Percentiles rank a stretch among this genome's conserved stretches.
Evolutionary conservation across 2,888 invertebrate genomes (phyloP).

Genomic region (Heteromyza rotundicornis): DNA sequence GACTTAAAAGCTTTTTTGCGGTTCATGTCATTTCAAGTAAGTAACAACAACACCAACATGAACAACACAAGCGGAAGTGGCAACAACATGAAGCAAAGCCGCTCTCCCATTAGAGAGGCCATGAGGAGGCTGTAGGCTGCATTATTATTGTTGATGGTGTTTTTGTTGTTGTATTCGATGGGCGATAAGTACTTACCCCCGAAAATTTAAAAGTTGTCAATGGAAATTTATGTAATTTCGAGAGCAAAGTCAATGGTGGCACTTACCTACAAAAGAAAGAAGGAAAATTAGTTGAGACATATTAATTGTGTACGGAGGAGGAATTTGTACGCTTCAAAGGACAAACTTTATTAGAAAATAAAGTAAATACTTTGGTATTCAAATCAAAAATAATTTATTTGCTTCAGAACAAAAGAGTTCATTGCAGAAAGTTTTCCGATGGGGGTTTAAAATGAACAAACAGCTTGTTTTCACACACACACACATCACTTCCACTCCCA

Average conservation of each 20-base stretch:
- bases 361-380: too few relatives aligned
- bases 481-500: not conserved
- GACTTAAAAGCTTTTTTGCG: constrained; percentile 57
- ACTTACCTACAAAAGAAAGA: constrained; percentile 14
- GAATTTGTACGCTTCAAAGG: too few relatives aligned
- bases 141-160: not conserved
- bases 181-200: not conserved
- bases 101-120: too few relatives aligned
- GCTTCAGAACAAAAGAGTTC: too few relatives aligned
- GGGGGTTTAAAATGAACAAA: too few relatives aligned
- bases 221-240: not conserved
- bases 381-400: too few relatives aligned
- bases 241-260: not conserved
- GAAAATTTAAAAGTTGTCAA: constrained; percentile 8
- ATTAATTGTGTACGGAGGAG: too few relatives aligned
- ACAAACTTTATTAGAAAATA: too few relatives aligned
- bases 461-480: too few relatives aligned
- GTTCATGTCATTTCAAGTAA: constrained; percentile 50
- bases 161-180: not conserved
- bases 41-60: constrained; percentile 33
- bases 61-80: constrained; percentile 23
- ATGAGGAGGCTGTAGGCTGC: not conserved
- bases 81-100: constrained; percentile 19
- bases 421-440: too few relatives aligned
- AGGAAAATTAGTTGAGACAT: not conserved